A percentile compares a stretch with the other conserved stretches of the same genome.
These are phyloP conservation scores for Muricea muricata DNA, from an alignment of 92 coral and sea anemone genomes.

Conservation along the genomic window DNA sequence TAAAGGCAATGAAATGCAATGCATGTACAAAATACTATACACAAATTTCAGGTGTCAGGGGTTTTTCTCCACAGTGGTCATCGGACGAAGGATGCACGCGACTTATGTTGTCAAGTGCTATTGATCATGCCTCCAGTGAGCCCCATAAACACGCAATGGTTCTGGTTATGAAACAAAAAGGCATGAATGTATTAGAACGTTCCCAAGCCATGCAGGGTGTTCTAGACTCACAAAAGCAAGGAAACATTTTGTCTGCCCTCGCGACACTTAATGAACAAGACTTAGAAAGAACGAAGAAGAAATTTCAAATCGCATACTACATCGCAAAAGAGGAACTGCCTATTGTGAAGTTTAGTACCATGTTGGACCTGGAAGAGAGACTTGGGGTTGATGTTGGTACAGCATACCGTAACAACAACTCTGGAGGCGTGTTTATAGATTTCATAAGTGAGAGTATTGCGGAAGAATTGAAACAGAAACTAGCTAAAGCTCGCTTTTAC, in stretches of 20 bases:
- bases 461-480: neutral
- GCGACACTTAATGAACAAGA: conserved; percentile 35
- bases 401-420: conserved; percentile 53
- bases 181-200: conserved; percentile 63
- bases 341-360: neutral
- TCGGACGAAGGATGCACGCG: conserved; percentile 65
- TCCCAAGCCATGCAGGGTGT: conserved; percentile 60
- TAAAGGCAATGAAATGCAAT: conserved; percentile 69
- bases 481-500: conserved; percentile 5
- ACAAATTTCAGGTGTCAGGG: conserved; percentile 70
- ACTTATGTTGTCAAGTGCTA: conserved; percentile 69
- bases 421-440: conserved; percentile 24
- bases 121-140: conserved; percentile 69
- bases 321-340: conserved; percentile 26
- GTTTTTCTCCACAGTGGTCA: conserved; percentile 75
- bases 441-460: conserved; percentile 14
- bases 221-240: conserved; percentile 18
- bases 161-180: conserved; percentile 53
- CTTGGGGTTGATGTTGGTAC: conserved; percentile 70
- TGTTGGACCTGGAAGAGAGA: conserved; percentile 24
- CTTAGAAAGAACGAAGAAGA: conserved; percentile 32
- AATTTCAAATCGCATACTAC: conserved; percentile 15
- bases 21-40: conserved; percentile 67
- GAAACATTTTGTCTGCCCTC: conserved; percentile 8
- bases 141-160: conserved; percentile 74